phyloP scores from a whole-genome alignment of 2,797 vertebrate species.

The Apogon hyalosoma region DNA sequence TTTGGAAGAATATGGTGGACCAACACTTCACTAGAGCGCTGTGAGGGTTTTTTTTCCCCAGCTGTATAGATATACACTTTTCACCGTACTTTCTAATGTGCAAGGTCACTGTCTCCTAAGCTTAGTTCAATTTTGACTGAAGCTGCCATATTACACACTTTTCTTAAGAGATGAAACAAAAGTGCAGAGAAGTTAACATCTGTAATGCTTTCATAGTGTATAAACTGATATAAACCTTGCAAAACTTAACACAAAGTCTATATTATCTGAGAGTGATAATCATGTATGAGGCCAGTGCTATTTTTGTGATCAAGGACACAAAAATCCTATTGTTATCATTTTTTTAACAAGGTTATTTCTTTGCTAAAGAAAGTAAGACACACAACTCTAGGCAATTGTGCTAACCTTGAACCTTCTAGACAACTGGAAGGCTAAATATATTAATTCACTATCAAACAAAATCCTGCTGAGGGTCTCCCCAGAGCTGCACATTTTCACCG shows the following conservation, averaged over 20 bases:
- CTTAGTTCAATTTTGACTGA: no score
- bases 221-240: constrained; percentile 9
- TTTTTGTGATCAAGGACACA: neutral
- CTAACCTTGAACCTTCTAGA: neutral
- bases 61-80: no score
- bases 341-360: neutral
- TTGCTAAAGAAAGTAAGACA: neutral
- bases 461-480: neutral
- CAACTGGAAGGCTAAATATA: neutral
- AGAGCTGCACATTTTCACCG: neutral
- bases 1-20: no score
- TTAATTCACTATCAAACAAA: neutral
- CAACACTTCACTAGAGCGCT: no score
- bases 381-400: neutral
- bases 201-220: constrained; percentile 6
- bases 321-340: neutral
- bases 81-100: no score
- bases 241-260: constrained; percentile 2
- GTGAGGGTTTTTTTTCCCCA: no score
- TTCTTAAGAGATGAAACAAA: no score
- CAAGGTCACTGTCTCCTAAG: no score
- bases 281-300: neutral
- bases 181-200: neutral
- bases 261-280: neutral
- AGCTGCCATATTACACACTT: no score